phyloP scores from a whole-genome alignment of 2,797 vertebrate species.

The Cossypha heuglini region DNA sequence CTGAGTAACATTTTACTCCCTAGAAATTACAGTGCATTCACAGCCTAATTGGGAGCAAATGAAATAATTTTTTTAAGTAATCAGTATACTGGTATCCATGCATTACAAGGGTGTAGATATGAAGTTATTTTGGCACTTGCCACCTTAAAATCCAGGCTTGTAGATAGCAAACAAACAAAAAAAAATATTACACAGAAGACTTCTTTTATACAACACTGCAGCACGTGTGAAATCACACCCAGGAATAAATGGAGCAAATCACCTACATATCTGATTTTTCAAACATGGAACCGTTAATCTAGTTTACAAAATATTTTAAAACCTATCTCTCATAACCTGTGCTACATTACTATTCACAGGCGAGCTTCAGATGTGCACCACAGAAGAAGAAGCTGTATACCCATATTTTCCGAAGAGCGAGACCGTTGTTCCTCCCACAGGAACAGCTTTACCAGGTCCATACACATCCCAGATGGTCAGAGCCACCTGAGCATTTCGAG shows the following conservation, averaged over 20 bases:
- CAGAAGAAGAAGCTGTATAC: constrained; percentile 41
- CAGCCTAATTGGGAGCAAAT: neutral
- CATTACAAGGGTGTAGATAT: neutral
- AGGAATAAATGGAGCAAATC: neutral
- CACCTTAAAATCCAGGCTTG: neutral
- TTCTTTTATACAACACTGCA: neutral
- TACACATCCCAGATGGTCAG: constrained; percentile 98
- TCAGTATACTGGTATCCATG: neutral
- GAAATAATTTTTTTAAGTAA: neutral
- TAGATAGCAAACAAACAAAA: neutral
- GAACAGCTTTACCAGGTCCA: constrained; percentile 91
- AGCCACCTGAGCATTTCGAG: constrained; percentile 93
- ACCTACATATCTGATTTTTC: fast-evolving
- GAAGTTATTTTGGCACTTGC: neutral
- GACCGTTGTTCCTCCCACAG: constrained; percentile 95
- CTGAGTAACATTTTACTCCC: neutral
- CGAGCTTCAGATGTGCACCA: neutral
- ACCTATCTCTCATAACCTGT: neutral
- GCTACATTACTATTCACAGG: neutral
- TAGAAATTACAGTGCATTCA: neutral
- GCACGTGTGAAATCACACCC: neutral
- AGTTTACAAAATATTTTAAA: neutral
- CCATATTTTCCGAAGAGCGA: constrained; percentile 94
- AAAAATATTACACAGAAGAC: neutral
- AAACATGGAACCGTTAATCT: neutral